phyloP scores from a whole-genome alignment of 2,113 vertebrate genomes.

The Halichoeres trimaculatus region DNA sequence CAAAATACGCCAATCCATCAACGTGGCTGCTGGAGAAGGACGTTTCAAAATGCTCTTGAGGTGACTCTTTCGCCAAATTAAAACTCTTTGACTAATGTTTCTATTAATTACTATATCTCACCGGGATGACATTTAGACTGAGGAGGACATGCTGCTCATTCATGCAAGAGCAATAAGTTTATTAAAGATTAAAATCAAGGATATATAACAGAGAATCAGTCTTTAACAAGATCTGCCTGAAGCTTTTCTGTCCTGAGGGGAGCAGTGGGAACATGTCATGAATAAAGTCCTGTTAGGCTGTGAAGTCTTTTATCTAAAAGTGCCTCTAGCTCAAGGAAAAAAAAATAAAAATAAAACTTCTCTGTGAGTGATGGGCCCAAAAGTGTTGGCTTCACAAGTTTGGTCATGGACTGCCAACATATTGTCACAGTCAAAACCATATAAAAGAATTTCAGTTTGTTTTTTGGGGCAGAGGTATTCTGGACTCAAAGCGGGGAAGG shows the following conservation, averaged over 20 bases:
- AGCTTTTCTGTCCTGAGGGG: constrained; percentile 40
- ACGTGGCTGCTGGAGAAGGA: constrained; percentile 50
- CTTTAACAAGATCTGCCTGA: constrained; percentile 42
- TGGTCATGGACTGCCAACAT: constrained; percentile 28
- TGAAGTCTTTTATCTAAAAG: constrained; percentile 53
- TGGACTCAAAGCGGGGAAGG: neutral
- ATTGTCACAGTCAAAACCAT: constrained; percentile 3
- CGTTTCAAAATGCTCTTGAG: constrained; percentile 68
- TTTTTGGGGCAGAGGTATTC: constrained; percentile 21
- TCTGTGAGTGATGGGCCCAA: constrained; percentile 15
- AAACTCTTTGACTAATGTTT: constrained; percentile 71
- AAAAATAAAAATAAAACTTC: constrained; percentile 2
- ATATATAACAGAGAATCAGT: constrained; percentile 43
- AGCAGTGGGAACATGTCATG: constrained; percentile 25
- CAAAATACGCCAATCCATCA: constrained; percentile 71
- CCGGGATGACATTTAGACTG: constrained; percentile 62
- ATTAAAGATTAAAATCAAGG: constrained; percentile 62
- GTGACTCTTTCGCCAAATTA: constrained; percentile 63
- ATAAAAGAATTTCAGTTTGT: neutral
- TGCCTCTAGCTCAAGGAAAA: constrained; percentile 39
- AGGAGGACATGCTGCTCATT: constrained; percentile 55
- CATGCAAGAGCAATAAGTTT: constrained; percentile 47
- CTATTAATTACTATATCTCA: constrained; percentile 67
- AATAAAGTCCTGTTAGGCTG: constrained; percentile 32
- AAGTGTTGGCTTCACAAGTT: constrained; percentile 5